Evolutionary conservation across 2,888 invertebrate genomes (phyloP), one percentile per base, ranked within the genome.

Genomic region (Noctua comes): DNA sequence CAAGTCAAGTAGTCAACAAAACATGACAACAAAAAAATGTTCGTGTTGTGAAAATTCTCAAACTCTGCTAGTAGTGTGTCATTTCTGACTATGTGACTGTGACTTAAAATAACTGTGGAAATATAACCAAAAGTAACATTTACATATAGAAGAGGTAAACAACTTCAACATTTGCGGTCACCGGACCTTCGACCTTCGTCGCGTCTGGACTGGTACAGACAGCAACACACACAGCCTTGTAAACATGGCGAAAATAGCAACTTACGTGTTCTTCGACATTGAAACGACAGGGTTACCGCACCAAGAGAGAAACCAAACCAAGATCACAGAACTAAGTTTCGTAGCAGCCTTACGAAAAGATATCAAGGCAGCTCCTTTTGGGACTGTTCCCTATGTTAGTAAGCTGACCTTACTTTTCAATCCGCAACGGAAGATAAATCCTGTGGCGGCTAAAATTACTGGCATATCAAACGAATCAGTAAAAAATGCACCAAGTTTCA

Each of bases 211-310:
- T 2, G 24, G 66, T 72, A 76, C 59, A 27, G 64, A n/a, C 64
- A 73, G 57, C 72, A 82, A 24, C 46, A 46, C 31, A 31, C 3
- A 31, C 7, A 54, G 71, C 27, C 48, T 69, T 31, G 13, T 75
- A 73, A 83, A 57, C 43, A 91, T 91, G 91, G 68, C 77, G 65
- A 86, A 82, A 73, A 97, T 97, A 76, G 92, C 96, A 74, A 98
- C 97, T 0, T 98, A 97, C 88, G 97, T 98, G 2, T 98, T 98
- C 88, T 93, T 98, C 72, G 98, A 98, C 91, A 93, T 98, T 86
- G 98, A 98, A 95, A 98, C 98, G 0, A 97, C 98, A 1, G 98
- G 98, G 40, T 92, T 98, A 24, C 98, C 98, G 0, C 93, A 93
- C n/a, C 88, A 93, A 77, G 97, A 97, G 86, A 93, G 93, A 68